Evolutionary conservation across 2,888 invertebrate genomes (phyloP), one percentile per base, ranked within the genome.

Genomic region (Tinea pellionella): DNA sequence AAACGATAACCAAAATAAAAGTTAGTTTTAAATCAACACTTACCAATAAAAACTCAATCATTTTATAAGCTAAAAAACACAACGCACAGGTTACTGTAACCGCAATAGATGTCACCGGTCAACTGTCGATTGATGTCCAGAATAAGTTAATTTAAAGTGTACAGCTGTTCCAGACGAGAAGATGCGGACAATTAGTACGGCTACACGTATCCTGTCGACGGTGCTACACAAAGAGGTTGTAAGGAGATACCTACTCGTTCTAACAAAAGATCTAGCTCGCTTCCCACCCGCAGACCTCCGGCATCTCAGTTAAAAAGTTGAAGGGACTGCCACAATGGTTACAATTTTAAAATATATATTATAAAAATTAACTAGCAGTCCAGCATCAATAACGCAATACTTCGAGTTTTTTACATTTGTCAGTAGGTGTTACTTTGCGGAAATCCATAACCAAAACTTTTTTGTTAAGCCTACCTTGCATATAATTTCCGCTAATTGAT

Each of bases 251-350:
- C 19, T 18, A 53, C 24, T 19, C 12, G 53, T 13, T 47, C 47
- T 47, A 53, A 53, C 53, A 53, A 53, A 53, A 18, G 53, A 24
- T 53, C 15, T 47, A 47, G 47, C 18, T 53, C 53, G 18, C 18
- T 24, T 53, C 53, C 53, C 53, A 53, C 24, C 24, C 24, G 24
- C 53, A 16, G n/a, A 53, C 53, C 19, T 53, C 47, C 16, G 47
- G 47, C 8, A n/a, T 47, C 47, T 47, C 15, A 4, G 12, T 16
- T 47, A 37, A 37, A 37, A 37, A n/a, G 2, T 37, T 37, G 37
- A 37, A n/a, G 9, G 37, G 9, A 2, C 37, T 12, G 37, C 9
- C 37, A 37, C 37, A 37, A 37, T 12, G 9, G n/a, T 6, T 37
- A 37, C 37, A 37, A 12, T 6, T 6, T 37, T 6, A 6, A 6